These are phyloP conservation scores for Thamnaconus septentrionalis DNA, from an alignment of 2,113 vertebrate species.

Conservation along the genomic window DNA sequence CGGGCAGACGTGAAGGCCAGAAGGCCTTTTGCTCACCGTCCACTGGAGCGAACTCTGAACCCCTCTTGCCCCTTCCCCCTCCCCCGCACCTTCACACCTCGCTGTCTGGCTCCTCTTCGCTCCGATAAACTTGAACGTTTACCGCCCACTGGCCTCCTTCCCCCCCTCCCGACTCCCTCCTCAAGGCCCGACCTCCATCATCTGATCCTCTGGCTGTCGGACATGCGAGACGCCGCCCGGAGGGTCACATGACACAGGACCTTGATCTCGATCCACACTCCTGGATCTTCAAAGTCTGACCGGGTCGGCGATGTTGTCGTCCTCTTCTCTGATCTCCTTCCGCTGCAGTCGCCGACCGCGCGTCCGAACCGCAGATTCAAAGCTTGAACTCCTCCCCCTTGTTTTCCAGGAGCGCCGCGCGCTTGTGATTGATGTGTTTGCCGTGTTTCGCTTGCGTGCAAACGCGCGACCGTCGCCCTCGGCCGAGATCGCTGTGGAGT, in stretches of 20 bases:
- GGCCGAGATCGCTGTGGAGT: conserved; percentile 6
- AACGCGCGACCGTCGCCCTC: background rate
- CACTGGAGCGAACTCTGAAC: conserved; percentile 54
- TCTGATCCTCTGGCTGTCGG: conserved; percentile 48
- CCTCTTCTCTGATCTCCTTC: too few species aligned
- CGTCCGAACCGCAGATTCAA: too few species aligned
- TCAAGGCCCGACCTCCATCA: background rate
- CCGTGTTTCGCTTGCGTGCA: conserved; percentile 2
- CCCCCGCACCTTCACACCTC: conserved; percentile 71
- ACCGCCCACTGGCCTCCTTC: background rate
- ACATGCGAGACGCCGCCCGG: conserved; percentile 22
- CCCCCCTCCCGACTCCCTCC: too few species aligned
- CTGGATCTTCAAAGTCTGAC: too few species aligned
- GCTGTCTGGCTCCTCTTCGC: conserved; percentile 68
- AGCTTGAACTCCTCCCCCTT: too few species aligned
- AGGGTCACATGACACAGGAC: background rate
- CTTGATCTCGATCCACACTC: too few species aligned
- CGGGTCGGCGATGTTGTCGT: too few species aligned
- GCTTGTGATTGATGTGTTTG: conserved; percentile 20
- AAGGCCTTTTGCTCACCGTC: conserved; percentile 62
- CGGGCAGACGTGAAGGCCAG: conserved; percentile 71
- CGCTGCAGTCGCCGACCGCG: too few species aligned
- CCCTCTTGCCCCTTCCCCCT: conserved; percentile 71
- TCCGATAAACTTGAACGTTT: conserved; percentile 66
- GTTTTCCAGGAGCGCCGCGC: too few species aligned